These are phyloP conservation scores for Oophaga sylvatica DNA, from an alignment of 2,797 vertebrate genomes.

Conservation along the genomic window DNA sequence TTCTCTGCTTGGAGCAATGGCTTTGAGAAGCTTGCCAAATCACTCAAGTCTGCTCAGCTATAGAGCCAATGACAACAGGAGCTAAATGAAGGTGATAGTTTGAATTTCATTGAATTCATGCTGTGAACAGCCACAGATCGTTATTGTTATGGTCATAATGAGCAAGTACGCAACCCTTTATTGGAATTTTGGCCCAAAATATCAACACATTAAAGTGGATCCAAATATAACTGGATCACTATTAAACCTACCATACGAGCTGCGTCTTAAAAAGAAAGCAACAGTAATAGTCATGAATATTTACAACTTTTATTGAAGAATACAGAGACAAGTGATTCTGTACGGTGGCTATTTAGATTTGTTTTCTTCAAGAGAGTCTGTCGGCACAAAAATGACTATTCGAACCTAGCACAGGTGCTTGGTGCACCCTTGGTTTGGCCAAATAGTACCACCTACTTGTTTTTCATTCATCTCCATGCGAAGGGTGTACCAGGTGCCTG, in stretches of 20 bases:
- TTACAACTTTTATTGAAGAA: not conserved
- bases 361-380: too few relatives aligned
- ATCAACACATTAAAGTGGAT: not conserved
- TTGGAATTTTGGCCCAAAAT: not conserved
- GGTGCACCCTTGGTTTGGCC: too few relatives aligned
- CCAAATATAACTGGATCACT: not conserved
- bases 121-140: not conserved
- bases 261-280: too few relatives aligned
- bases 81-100: conserved; percentile 22
- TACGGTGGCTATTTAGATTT: not conserved
- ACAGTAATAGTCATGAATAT: not conserved
- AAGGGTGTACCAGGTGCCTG: too few relatives aligned
- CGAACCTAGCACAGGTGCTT: too few relatives aligned
- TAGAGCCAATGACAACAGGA: conserved; percentile 23
- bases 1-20: conserved; percentile 13
- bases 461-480: too few relatives aligned
- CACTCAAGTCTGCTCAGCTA: not conserved
- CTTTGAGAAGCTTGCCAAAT: conserved; percentile 2
- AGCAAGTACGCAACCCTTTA: not conserved
- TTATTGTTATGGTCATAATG: conserved; percentile 6
- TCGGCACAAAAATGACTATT: too few relatives aligned
- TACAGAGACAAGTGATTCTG: not conserved
- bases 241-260: not conserved
- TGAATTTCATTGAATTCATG: conserved; percentile 2
- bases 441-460: too few relatives aligned